phyloP scores from a whole-genome alignment of 1,140 invertebrate genomes.

The Drosophila tsacasi region DNA sequence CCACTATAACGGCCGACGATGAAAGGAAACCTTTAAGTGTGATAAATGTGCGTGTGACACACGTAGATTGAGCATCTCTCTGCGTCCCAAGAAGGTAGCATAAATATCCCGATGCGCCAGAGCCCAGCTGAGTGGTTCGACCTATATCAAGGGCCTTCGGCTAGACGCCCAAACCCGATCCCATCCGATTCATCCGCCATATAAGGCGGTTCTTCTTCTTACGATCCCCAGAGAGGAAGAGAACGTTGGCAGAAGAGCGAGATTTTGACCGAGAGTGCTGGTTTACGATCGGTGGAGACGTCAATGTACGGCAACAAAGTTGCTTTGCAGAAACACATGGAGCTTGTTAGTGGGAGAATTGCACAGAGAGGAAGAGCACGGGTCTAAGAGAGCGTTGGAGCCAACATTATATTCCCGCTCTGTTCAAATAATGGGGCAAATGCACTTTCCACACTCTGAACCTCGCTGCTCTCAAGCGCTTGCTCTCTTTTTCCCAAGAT shows the following conservation, averaged over 20 bases:
- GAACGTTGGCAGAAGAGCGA: constrained; percentile 12
- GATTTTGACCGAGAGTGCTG: constrained; percentile 7
- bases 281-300: constrained; percentile 44
- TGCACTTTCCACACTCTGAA: constrained; percentile 35
- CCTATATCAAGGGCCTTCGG: constrained; percentile 43
- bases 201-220: constrained; percentile 14
- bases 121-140: constrained; percentile 40
- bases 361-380: constrained; percentile 9
- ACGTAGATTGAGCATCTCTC: constrained; percentile 7
- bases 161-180: constrained; percentile 31
- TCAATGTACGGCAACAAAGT: constrained; percentile 79
- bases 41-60: constrained; percentile 52
- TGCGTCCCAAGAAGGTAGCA: constrained; percentile 16
- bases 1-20: constrained; percentile 15
- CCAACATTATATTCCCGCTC: not conserved
- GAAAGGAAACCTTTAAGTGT: constrained; percentile 49
- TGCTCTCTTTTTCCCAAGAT: constrained; percentile 31
- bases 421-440: constrained; percentile 22
- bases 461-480: constrained; percentile 17
- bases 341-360: not conserved
- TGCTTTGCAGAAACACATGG: constrained; percentile 33
- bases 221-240: constrained; percentile 2
- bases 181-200: constrained; percentile 14
- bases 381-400: constrained; percentile 12
- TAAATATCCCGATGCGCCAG: constrained; percentile 15